phyloP scores from a whole-genome alignment of 2,113 vertebrate species.

The Naja naja region DNA sequence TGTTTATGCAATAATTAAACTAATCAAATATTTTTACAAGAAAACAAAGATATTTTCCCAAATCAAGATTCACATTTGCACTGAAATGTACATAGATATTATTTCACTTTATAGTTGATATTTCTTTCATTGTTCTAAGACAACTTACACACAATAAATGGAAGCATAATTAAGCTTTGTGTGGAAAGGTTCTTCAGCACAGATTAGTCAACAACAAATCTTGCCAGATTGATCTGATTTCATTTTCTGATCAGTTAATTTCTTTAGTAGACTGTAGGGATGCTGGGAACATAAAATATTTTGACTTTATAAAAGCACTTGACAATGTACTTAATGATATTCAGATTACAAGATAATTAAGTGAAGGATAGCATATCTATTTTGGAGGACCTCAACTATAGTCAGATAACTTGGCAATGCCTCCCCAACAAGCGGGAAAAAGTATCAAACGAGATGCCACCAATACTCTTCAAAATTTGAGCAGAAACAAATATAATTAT shows the following conservation, averaged over 20 bases:
- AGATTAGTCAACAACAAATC: not conserved
- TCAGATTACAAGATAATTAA: not conserved
- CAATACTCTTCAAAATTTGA: not conserved
- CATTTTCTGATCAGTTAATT: not conserved
- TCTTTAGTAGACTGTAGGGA: not conserved
- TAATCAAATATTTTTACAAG: not conserved
- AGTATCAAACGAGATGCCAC: not conserved
- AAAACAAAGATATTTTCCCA: not conserved
- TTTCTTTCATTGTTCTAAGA: not conserved
- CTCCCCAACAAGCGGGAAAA: not conserved
- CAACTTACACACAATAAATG: not conserved
- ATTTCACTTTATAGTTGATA: no score
- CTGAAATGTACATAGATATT: not conserved
- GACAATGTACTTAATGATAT: not conserved
- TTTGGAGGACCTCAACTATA: not conserved
- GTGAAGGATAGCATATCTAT: not conserved
- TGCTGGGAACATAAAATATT: not conserved
- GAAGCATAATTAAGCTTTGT: not conserved
- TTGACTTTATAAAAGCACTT: not conserved
- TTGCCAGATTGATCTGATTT: not conserved
- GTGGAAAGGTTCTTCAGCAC: not conserved
- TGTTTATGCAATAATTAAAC: not conserved
- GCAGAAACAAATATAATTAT: not conserved
- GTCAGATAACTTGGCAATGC: not conserved
- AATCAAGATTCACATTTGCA: not conserved